These are phyloP conservation scores for Meleagris gallopavo DNA, from an alignment of 2,113 vertebrate genomes.

Conservation along the genomic window DNA sequence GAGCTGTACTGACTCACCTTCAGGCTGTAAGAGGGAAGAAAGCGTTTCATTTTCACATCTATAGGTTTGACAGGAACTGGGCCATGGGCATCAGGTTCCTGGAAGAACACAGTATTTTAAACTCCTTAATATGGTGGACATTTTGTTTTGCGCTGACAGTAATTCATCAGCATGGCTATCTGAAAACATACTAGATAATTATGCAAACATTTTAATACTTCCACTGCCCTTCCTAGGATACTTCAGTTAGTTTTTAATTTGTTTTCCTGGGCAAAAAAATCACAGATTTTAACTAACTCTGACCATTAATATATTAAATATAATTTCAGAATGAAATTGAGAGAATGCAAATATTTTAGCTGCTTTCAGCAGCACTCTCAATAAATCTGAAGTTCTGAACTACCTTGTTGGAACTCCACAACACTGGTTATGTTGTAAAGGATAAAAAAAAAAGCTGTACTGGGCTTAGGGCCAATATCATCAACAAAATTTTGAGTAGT, in stretches of 20 bases:
- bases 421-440: background rate
- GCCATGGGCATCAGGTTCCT: constrained; percentile 80
- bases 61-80: constrained; percentile 73
- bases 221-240: background rate
- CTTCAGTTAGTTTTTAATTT: background rate
- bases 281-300: background rate
- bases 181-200: constrained; percentile 12
- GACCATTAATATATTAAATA: background rate
- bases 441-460: background rate
- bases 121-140: background rate
- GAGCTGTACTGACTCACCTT: constrained; percentile 79
- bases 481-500: background rate
- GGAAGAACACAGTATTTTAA: constrained; percentile 26
- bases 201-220: background rate
- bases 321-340: background rate
- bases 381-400: background rate
- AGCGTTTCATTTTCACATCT: constrained; percentile 73
- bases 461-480: background rate
- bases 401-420: background rate
- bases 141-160: background rate
- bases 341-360: background rate
- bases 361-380: background rate
- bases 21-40: constrained; percentile 81
- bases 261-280: background rate
- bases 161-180: background rate